phyloP scores from a whole-genome alignment of 2,888 invertebrate genomes.

The Schrankia costaestrigalis region DNA sequence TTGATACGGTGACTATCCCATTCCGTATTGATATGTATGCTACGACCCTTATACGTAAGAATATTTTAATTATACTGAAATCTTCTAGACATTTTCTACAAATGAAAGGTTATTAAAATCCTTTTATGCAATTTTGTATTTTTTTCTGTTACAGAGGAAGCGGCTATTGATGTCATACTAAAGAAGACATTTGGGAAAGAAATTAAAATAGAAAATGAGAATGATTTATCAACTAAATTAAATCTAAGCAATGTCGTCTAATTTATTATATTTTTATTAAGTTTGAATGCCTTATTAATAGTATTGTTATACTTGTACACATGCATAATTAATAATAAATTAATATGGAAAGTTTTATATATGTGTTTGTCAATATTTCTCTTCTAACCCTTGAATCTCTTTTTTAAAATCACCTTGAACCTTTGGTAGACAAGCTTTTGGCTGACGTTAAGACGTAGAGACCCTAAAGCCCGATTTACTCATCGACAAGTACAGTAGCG shows the following conservation, averaged over 20 bases:
- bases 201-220: slow-evolving; percentile 74
- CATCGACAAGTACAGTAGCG: too few species aligned
- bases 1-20: too few species aligned
- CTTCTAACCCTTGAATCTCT: too few species aligned
- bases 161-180: slow-evolving; percentile 80
- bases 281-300: slow-evolving; percentile 38
- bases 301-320: slow-evolving; percentile 54
- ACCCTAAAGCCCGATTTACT: too few species aligned
- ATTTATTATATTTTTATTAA: slow-evolving; percentile 46
- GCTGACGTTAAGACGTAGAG: too few species aligned
- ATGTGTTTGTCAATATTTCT: slow-evolving; percentile 8
- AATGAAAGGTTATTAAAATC: background rate
- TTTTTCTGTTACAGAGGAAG: slow-evolving; percentile 77
- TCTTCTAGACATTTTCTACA: too few species aligned
- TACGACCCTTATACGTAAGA: too few species aligned
- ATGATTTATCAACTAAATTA: slow-evolving; percentile 66
- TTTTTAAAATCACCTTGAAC: too few species aligned
- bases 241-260: slow-evolving; percentile 61
- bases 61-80: too few species aligned
- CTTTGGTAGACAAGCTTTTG: too few species aligned
- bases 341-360: slow-evolving; percentile 20
- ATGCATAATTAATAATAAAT: slow-evolving; percentile 28
- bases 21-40: too few species aligned
- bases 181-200: slow-evolving; percentile 80
- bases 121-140: background rate